phyloP scores from a whole-genome alignment of 2,797 vertebrate species.

The Danio aesculapii region DNA sequence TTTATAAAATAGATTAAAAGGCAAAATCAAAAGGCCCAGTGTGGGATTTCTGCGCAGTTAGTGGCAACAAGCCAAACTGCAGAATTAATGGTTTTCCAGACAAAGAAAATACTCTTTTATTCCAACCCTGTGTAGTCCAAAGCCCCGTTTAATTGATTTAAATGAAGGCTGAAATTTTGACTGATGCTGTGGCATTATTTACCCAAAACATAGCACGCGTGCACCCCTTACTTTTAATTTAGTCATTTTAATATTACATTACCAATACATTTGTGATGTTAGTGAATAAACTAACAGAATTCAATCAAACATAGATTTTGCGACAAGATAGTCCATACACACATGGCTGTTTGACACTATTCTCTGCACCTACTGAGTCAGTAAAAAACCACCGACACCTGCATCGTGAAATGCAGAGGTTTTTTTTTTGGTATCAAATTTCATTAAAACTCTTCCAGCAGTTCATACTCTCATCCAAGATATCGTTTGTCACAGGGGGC shows the following conservation, averaged over 20 bases:
- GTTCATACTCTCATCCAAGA: no score
- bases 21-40: background rate
- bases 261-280: background rate
- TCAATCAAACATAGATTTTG: no score
- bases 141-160: background rate
- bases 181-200: background rate
- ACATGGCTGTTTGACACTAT: no score
- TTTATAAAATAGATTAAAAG: background rate
- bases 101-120: background rate
- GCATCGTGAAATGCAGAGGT: no score
- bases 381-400: no score
- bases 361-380: no score
- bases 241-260: background rate
- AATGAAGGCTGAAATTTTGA: background rate
- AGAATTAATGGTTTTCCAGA: background rate
- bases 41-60: background rate
- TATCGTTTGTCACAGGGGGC: no score
- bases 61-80: background rate
- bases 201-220: background rate
- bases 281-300: background rate
- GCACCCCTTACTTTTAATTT: background rate
- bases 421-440: no score
- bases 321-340: no score
- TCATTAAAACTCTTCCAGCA: no score
- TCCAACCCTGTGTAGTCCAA: background rate